Base-by-base conservation (phyloP, 2,113 vertebrate genomes). In the Orycteropus afer region DNA sequence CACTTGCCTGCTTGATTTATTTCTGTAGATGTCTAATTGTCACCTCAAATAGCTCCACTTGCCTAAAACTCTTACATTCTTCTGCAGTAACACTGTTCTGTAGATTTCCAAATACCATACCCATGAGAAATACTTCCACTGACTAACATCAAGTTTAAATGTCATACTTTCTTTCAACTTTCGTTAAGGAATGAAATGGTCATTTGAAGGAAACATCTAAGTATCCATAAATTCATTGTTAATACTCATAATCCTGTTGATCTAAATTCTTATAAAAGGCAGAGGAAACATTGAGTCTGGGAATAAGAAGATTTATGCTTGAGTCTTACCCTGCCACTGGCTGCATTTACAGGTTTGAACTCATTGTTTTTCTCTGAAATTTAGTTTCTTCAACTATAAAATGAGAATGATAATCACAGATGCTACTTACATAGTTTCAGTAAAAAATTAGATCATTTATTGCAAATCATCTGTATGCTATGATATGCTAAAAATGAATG, bases 341-440 rank as follows among this genome's bases (percentile, higher is more conserved):
- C n/a, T 1, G 10, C 61, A 59, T 83, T 59, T 73, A 23, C 15
- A 86, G 29, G 61, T 20, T 95, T 65, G n/a, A 63, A 96, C 37
- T 42, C 2, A n/a, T 78, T 91, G 53, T 25, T 78, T n/a, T n/a
- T n/a, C n/a, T n/a, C n/a, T n/a, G n/a, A n/a, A n/a, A n/a, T n/a
- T n/a, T n/a, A n/a, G n/a, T n/a, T n/a, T n/a, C n/a, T n/a, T n/a
- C n/a, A n/a, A n/a, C n/a, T n/a, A n/a, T n/a, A n/a, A n/a, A n/a
- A n/a, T 53, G 7, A 17, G 10, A n/a, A 11, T 89, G 34, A 59
- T 53, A 78, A 61, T 90, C 18, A 10, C 1, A 71, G 27, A 37
- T 63, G 59, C 32, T 27, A 77, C 17, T 65, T 45, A 42, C 22
- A 80, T 37, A 57, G 34, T 55, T 71, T 79, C 55, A 67, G 47